Evolutionary conservation across 2,113 vertebrate genomes (phyloP).

Genomic region (Merops nubicus): DNA sequence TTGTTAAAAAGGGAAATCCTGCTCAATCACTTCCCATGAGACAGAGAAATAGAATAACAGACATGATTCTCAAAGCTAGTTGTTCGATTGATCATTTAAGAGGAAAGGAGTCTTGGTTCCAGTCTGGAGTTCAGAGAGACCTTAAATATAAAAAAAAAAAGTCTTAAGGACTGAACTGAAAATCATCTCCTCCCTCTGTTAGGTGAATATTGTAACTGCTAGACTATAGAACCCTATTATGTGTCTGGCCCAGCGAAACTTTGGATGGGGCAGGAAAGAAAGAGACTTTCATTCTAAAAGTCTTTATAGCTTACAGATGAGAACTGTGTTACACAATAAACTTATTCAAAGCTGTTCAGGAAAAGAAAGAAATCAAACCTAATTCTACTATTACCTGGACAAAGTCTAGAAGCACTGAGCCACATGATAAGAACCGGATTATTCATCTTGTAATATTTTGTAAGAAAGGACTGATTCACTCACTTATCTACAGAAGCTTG

Average conservation of each 20-base stretch:
- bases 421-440: background rate
- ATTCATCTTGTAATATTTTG: background rate
- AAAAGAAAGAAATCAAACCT: background rate
- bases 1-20: background rate
- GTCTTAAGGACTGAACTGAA: background rate
- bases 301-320: background rate
- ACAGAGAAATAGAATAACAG: background rate
- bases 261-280: background rate
- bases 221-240: background rate
- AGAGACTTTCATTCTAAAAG: background rate
- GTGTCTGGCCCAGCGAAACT: background rate
- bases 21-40: background rate
- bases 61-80: background rate
- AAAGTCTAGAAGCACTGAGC: background rate
- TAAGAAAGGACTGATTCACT: background rate
- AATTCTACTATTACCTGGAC: background rate
- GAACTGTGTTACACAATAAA: background rate
- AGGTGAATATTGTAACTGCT: background rate
- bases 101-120: background rate
- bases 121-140: background rate
- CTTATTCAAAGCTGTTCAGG: background rate
- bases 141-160: background rate
- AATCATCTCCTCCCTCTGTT: background rate
- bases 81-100: background rate
- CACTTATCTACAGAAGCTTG: background rate